Conservation (phyloP, 2,113 vertebrate genomes). For the Amphiprion ocellaris region DNA sequence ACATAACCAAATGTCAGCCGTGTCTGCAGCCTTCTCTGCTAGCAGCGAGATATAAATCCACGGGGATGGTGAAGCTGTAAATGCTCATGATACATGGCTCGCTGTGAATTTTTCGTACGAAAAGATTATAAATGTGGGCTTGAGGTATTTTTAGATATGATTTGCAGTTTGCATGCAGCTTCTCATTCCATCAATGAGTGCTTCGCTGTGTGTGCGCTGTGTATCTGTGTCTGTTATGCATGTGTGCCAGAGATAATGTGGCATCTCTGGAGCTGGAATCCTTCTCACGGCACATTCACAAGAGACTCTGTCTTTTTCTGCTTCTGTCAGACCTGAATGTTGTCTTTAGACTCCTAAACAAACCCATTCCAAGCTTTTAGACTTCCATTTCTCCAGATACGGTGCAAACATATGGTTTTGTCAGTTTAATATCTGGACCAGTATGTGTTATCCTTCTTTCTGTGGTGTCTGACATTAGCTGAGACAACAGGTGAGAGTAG, state of each 20-base stretch:
- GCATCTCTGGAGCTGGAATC: slow-evolving; percentile 42
- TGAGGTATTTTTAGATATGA: slow-evolving; percentile 35
- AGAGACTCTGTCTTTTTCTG: slow-evolving; percentile 26
- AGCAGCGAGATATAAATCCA: slow-evolving; percentile 55
- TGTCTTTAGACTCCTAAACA: not conserved
- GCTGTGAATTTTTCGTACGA: slow-evolving; percentile 1
- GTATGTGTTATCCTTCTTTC: not conserved
- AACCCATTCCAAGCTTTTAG: not conserved
- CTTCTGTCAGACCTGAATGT: slow-evolving; percentile 3
- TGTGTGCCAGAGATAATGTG: slow-evolving; percentile 49
- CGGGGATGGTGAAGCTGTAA: slow-evolving; percentile 18
- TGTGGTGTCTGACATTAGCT: not conserved
- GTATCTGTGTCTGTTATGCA: slow-evolving; percentile 17
- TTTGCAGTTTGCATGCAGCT: slow-evolving; percentile 19
- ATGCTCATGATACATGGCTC: slow-evolving; percentile 11
- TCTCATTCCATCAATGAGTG: slow-evolving; percentile 18
- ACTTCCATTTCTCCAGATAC: not conserved
- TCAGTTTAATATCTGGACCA: not conserved
- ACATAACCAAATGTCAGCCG: slow-evolving; percentile 68
- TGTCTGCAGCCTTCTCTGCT: slow-evolving; percentile 48
- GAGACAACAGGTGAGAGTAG: slow-evolving; percentile 48
- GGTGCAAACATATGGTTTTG: too few species aligned
- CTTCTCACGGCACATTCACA: slow-evolving; percentile 36
- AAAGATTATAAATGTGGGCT: slow-evolving; percentile 28
- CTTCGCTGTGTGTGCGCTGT: slow-evolving; percentile 5